Evolutionary conservation across 2,113 vertebrate genomes (phyloP), one percentile per base, ranked within the genome.

Genomic region (Rhinopomastus cyanomelas): DNA sequence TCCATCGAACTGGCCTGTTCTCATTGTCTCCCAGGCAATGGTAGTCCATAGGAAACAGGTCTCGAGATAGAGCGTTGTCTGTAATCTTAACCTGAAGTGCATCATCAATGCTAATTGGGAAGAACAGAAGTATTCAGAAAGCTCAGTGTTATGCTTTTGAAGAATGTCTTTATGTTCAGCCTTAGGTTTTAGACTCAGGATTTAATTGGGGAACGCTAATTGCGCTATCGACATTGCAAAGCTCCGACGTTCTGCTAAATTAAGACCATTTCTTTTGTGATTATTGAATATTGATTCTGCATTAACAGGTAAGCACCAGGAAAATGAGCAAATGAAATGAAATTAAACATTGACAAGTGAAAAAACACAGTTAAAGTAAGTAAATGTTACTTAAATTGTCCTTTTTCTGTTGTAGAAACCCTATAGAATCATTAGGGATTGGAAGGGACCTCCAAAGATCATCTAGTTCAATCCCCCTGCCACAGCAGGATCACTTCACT

Each of bases 41-140:
- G 96, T 99, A 99, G 95, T 99, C 99, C 99, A 99, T 99, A 52
- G 99, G 99, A 95, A 99, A 99, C 5, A 99, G 98, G 95, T 99
- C 99, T 93, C 99, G 97, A n/a, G 99, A 98, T 12, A 99, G 98
- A 11, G 99, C 99, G 9, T 99, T 99, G 96, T 99, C 99, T 71
- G 99, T 99, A 93, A 99, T 99, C 98, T 99, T 99, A 92, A 99
- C 99, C 93, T 99, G 99, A 97, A 99, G 99, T 61, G 98, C 98
- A 85, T 99, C 98, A 42, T 99, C 99, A 86, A 99, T 99, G 96
- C 99, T 99, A 90, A 42, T 69, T 49, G 34, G 88, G 90, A 56
- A 95, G 74, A 55, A 60, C 13, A 93, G 72, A 59, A 69, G 18
- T 2, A 9, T 3, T 96, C 57, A 95, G 81, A 52, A 49, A 19